Percentiles rank a stretch among this genome's conserved stretches.
Conservation (phyloP, 1,140 invertebrate genomes). For the Drosophila sp. region DNA sequence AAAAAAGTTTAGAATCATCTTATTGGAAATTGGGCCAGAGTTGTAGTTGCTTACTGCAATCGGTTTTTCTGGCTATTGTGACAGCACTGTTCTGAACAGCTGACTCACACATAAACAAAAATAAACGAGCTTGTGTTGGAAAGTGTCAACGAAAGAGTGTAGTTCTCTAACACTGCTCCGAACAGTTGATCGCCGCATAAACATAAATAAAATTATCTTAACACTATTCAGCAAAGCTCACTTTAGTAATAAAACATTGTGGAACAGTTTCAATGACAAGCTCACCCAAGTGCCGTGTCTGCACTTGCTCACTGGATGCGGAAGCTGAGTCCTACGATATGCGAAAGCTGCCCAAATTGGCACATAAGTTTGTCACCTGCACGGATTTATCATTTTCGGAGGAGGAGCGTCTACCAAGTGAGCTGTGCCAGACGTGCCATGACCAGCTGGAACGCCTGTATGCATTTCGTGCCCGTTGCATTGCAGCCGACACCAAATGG, state of each 20-base stretch:
- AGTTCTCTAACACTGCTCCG: background rate
- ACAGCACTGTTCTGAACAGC: too few relatives aligned
- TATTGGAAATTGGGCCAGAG: too few relatives aligned
- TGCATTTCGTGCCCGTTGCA: constrained; percentile 63
- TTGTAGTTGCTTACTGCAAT: too few relatives aligned
- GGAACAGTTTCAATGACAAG: constrained; percentile 20
- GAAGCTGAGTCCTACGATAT: constrained; percentile 37
- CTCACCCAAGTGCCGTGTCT: constrained; percentile 59
- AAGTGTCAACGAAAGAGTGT: too few relatives aligned
- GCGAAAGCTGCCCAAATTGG: constrained; percentile 43
- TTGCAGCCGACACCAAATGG: constrained; percentile 50
- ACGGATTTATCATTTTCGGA: constrained; percentile 42
- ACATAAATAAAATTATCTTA: constrained; percentile 20
- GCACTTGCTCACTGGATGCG: constrained; percentile 28
- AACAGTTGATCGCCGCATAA: constrained; percentile 38
- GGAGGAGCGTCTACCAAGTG: constrained; percentile 44
- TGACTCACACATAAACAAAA: too few relatives aligned
- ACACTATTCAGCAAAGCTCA: constrained; percentile 22
- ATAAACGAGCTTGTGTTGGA: too few relatives aligned
- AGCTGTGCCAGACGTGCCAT: constrained; percentile 56
- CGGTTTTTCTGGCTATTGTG: too few relatives aligned
- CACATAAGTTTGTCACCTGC: constrained; percentile 59
- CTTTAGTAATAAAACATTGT: constrained; percentile 4
- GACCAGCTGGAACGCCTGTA: constrained; percentile 56
- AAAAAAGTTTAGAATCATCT: too few relatives aligned